Evolutionary conservation across 2,797 vertebrate species (phyloP).

Genomic region (Phoeniculus purpureus): DNA sequence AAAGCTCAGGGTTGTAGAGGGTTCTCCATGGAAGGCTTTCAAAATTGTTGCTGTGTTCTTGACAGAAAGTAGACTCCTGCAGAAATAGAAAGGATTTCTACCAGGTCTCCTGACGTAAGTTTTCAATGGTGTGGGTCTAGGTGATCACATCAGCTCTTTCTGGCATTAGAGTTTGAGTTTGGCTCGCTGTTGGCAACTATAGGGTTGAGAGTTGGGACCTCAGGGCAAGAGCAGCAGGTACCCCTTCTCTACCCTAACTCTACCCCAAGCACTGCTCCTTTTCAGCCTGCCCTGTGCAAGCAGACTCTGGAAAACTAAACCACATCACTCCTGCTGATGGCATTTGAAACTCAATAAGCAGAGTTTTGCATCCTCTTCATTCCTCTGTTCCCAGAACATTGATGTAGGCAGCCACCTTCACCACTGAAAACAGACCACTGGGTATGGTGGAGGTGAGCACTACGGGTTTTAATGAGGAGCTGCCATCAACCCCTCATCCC

Average conservation of each 20-base stretch:
- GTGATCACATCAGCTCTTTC: background rate
- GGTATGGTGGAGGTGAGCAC: background rate
- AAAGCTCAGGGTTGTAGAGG: background rate
- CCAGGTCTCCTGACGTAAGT: background rate
- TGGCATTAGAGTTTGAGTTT: background rate
- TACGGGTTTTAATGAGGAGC: background rate
- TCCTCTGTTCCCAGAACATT: background rate
- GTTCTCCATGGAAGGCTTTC: background rate
- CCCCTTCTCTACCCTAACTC: too few species aligned
- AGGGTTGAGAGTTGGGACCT: background rate
- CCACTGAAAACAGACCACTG: background rate
- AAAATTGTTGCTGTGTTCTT: background rate
- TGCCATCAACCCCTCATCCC: background rate
- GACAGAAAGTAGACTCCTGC: background rate
- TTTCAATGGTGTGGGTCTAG: background rate
- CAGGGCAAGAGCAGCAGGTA: background rate
- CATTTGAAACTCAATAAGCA: background rate
- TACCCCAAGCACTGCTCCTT: background rate
- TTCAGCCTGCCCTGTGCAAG: background rate
- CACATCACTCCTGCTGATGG: background rate
- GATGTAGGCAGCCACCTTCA: background rate
- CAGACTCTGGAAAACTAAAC: background rate
- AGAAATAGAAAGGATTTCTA: background rate
- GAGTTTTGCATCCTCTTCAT: background rate
- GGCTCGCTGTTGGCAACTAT: background rate